Base-by-base conservation (phyloP, 2,888 invertebrate species). In the Melitaea athalia region DNA sequence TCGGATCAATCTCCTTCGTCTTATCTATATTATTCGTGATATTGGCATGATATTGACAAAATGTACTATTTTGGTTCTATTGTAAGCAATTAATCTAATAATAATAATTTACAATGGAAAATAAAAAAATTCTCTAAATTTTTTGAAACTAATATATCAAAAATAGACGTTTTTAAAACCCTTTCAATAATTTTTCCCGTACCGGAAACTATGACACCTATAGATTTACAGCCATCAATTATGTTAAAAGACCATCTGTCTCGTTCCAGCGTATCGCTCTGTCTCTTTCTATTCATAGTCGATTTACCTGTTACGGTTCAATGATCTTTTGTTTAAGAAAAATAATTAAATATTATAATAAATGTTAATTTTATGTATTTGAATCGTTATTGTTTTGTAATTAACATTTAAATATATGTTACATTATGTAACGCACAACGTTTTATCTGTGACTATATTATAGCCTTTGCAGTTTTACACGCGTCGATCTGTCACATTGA, bases 131-230 rank as follows among this genome's bases (percentile, higher is more conserved):
- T 68, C 63, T 64, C 50, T 71, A 55, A 31, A 55, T 64, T 61
- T 49, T 57, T 55, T 24, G 10, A 42, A 11, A 24, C 50, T 72
- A 69, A 66, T 74, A 71, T 68, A 72, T 74, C 74, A 74, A 71
- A 64, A 24, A 72, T 72, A 68, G 74, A 74, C 74, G 68, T 73
- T 64, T 67, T 70, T 63, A 73, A 70, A 69, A 43, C 62, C 64
- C 77, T 81, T 78, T 75, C 78, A 80, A 82, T 38, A 38, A 42
- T 82, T 80, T 80, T 80, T 79, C 62, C 75, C 71, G 78, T 75
- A 86, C 87, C 87, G 87, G 86, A 88, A 89, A 85, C 85, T 84
- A 82, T 85, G 86, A 86, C 88, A 86, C 88, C 85, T 85, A 73
- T 74, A 78, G 81, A 87, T 88, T 88, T 86, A 86, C 80, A 85